phyloP scores from a whole-genome alignment of 2,888 invertebrate genomes.

The Allacma fusca region DNA sequence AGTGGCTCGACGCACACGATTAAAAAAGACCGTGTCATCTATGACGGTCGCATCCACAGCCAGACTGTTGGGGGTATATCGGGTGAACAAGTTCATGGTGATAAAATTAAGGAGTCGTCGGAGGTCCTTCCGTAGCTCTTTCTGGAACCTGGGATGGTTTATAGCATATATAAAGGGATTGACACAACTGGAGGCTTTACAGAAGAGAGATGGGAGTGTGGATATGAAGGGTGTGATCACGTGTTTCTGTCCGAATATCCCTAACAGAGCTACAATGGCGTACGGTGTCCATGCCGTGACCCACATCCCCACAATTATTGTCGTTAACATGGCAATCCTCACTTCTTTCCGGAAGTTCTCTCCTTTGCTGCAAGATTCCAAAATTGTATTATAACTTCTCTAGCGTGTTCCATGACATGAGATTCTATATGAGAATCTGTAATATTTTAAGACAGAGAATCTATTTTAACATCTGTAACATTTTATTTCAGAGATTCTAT shows the following conservation, averaged over 20 bases:
- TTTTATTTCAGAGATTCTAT: too few species aligned
- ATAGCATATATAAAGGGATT: conserved; percentile 83
- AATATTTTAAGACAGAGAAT: too few species aligned
- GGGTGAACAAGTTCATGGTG: neutral
- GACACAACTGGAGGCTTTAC: conserved; percentile 81
- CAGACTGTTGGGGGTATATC: neutral
- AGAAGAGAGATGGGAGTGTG: conserved; percentile 81
- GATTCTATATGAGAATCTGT: too few species aligned
- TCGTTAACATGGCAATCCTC: conserved; percentile 74
- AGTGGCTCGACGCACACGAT: neutral
- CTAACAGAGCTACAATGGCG: conserved; percentile 77
- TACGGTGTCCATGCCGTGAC: conserved; percentile 85
- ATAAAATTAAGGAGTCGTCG: neutral
- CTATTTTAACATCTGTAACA: too few species aligned
- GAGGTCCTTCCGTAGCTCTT: conserved; percentile 68
- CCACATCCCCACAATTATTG: conserved; percentile 77
- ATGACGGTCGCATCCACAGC: neutral
- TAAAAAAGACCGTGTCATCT: neutral
- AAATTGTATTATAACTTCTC: too few species aligned
- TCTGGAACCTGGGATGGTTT: conserved; percentile 79
- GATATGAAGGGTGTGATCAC: conserved; percentile 75
- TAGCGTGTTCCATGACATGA: too few species aligned
- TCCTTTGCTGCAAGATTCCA: neutral
- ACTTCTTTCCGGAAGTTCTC: conserved; percentile 69
- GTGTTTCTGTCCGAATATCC: conserved; percentile 73